Base-by-base conservation (phyloP, 2,797 vertebrate species). In the Enoplosus armatus region DNA sequence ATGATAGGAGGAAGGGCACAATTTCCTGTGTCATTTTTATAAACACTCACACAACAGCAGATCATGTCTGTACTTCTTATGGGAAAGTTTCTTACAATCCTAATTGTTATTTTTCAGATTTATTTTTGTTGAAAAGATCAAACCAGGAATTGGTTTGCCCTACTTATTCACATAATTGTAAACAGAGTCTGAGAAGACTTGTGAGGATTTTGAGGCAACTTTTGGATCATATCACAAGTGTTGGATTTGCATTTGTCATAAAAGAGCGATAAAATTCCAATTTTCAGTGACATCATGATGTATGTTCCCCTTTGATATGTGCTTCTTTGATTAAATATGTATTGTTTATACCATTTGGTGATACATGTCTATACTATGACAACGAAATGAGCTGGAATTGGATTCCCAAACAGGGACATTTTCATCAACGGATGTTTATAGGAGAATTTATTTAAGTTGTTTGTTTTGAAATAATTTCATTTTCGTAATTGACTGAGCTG, bases 321-420 rank as follows among this genome's bases (percentile, higher is more conserved):
- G 72, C 87, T 87, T 60, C 80, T 84, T 92, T 92, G 87, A 95
- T 94, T 84, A 89, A 90, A 90, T 92, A 88, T 91, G 82, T 24
- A 86, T 83, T 77, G 56, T 78, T 90, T 84, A 74, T 85, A 76
- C 75, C 65, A 84, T 73, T 77, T 55, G 41, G 15, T 50, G 24
- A 77, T 63, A 58, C 58, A 59, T 47, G 47, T 60, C 37, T 61
- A 31, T 75, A 41, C 54, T 35, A 60, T 56, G 66, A 83, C 65
- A 78, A 82, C 24, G 55, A 63, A 68, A 79, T 50, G 47, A 87
- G 58, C 43, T 72, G 39, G 62, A 91, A 92, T 77, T 85, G 59
- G 26, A 80, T 85, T 85, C 20, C 56, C 16, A 82, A 84, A 80
- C 45, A 56, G 58, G 60, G 56, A 51, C 51, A 71, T 65, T 84